These are phyloP conservation scores for Parnassius orleans DNA, from an alignment of 2,888 invertebrate genomes.

Conservation along the genomic window DNA sequence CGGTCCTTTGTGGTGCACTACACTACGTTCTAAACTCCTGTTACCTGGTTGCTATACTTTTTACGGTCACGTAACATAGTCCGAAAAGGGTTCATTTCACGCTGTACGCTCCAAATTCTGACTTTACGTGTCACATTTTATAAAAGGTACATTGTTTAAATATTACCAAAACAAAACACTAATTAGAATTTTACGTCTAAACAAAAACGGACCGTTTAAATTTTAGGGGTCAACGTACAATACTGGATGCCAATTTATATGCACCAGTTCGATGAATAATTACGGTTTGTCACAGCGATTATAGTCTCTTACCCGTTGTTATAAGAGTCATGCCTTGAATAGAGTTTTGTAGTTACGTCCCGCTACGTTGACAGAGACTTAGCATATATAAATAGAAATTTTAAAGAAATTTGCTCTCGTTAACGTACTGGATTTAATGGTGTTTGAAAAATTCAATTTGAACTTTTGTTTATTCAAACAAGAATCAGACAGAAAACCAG, in stretches of 20 bases:
- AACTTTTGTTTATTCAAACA: slow-evolving; percentile 22
- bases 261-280: slow-evolving; percentile 56
- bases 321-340: background rate
- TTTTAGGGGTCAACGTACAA: slow-evolving; percentile 57
- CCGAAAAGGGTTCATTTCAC: slow-evolving; percentile 33
- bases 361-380: slow-evolving; percentile 29
- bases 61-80: slow-evolving; percentile 31
- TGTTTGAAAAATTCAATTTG: slow-evolving; percentile 31
- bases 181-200: slow-evolving; percentile 55
- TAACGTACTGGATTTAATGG: slow-evolving; percentile 37
- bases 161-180: slow-evolving; percentile 42
- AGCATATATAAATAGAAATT: slow-evolving; percentile 45
- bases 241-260: slow-evolving; percentile 55
- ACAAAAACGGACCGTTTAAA: slow-evolving; percentile 56
- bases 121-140: slow-evolving; percentile 29
- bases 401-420: slow-evolving; percentile 40
- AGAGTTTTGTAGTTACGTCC: background rate
- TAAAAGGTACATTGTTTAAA: slow-evolving; percentile 11
- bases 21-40: too few species aligned
- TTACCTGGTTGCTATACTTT: slow-evolving; percentile 34
- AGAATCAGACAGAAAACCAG: background rate
- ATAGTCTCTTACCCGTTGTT: slow-evolving; percentile 12
- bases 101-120: slow-evolving; percentile 36
- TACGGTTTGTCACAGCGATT: slow-evolving; percentile 7
- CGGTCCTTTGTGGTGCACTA: too few species aligned